phyloP scores from a whole-genome alignment of 1,140 invertebrate genomes.

The Hylaeus anthracinus region DNA sequence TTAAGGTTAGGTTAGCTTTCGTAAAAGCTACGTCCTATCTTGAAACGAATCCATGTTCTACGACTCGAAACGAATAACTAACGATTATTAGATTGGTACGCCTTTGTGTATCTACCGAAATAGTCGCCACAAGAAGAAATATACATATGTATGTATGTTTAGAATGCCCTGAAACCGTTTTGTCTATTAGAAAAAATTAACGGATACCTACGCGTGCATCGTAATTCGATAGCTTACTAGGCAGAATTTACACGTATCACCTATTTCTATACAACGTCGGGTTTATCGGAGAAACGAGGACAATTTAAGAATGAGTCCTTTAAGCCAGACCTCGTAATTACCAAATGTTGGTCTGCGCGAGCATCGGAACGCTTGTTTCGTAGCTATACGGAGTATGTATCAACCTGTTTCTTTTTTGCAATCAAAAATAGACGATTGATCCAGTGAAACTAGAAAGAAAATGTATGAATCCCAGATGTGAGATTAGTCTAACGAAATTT shows the following conservation, averaged over 20 bases:
- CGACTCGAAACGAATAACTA: background rate
- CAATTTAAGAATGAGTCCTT: background rate
- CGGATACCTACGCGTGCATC: too few species aligned
- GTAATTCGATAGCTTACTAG: too few species aligned
- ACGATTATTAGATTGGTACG: background rate
- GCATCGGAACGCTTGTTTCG: background rate
- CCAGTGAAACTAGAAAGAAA: too few species aligned
- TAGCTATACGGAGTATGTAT: too few species aligned
- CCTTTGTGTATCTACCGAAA: too few species aligned
- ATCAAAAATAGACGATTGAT: background rate
- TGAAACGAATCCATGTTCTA: background rate
- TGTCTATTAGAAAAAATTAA: too few species aligned
- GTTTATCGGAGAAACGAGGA: slow-evolving; percentile 4
- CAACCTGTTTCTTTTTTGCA: too few species aligned
- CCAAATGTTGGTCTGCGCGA: background rate
- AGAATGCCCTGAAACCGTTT: too few species aligned
- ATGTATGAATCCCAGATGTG: too few species aligned
- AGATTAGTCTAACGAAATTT: background rate
- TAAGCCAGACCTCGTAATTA: background rate
- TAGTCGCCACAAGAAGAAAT: too few species aligned
- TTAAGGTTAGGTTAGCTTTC: background rate
- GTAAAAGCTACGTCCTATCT: background rate
- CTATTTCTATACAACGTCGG: background rate
- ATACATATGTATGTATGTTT: too few species aligned
- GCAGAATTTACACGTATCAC: background rate